Evolutionary conservation across 2,113 vertebrate genomes (phyloP).

Genomic region (Penelope pileata): DNA sequence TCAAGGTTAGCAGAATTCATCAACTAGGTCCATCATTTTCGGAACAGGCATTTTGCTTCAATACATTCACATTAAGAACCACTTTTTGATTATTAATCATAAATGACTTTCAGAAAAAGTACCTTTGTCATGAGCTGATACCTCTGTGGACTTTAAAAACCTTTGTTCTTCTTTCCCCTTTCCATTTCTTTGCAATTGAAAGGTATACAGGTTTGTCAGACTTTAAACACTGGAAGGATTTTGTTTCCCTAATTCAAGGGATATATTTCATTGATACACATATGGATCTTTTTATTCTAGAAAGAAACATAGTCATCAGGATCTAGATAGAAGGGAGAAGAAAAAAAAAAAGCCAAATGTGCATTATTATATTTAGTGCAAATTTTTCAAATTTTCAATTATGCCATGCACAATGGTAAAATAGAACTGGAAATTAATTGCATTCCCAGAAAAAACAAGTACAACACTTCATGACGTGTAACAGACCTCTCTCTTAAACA

Average conservation of each 20-base stretch:
- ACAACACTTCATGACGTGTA: background rate
- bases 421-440: background rate
- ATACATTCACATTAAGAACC: background rate
- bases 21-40: background rate
- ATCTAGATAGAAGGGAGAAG: accelerated
- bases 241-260: background rate
- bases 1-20: background rate
- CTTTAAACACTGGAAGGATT: background rate
- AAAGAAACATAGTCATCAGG: accelerated
- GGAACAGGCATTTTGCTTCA: background rate
- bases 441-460: background rate
- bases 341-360: background rate
- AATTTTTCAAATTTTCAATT: background rate
- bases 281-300: background rate
- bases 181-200: background rate
- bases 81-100: background rate
- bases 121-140: background rate
- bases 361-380: background rate
- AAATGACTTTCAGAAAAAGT: background rate
- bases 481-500: background rate
- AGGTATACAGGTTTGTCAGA: background rate
- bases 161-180: background rate
- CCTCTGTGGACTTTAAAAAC: background rate
- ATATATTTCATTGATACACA: background rate
- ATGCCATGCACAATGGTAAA: background rate